These are phyloP conservation scores for Dreissena polymorpha DNA, from an alignment of 1,140 invertebrate species.

Conservation along the genomic window DNA sequence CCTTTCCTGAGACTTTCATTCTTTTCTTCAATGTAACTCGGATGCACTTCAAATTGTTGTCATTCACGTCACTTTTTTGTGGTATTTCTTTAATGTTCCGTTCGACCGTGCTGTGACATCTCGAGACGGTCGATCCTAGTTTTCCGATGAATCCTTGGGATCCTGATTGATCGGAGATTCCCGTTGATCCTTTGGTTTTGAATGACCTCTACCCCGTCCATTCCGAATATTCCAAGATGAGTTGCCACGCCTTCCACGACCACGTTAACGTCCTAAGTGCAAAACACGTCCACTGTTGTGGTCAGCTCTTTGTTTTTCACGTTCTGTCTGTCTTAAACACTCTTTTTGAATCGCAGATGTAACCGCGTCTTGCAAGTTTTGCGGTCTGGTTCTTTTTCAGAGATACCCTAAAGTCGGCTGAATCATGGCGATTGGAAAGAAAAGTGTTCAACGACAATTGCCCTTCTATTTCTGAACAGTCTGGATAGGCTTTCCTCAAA, in stretches of 20 bases:
- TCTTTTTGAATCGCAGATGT: conserved; percentile 54
- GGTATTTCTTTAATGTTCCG: neutral
- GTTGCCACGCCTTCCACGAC: too few species aligned
- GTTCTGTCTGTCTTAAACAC: too few species aligned
- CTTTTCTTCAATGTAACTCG: neutral
- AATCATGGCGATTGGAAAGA: too few species aligned
- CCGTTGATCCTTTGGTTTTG: too few species aligned
- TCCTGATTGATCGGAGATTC: conserved; percentile 1
- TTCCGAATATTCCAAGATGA: too few species aligned
- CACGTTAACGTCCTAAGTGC: too few species aligned
- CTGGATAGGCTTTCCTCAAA: conserved; percentile 35
- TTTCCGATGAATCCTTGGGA: too few species aligned
- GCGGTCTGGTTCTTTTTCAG: conserved; percentile 52
- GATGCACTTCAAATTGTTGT: neutral
- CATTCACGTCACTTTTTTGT: neutral
- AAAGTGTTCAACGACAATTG: too few species aligned
- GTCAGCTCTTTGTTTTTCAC: too few species aligned
- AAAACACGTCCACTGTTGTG: too few species aligned
- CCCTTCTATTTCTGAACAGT: too few species aligned
- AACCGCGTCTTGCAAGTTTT: conserved; percentile 33
- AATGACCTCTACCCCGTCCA: too few species aligned
- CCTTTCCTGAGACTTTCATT: conserved; percentile 51
- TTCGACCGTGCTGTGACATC: conserved; percentile 8
- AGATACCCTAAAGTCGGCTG: conserved; percentile 47
- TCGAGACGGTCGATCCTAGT: conserved; percentile 37